phyloP scores from a whole-genome alignment of 2,113 vertebrate species.

The Atlantisia rogersi region DNA sequence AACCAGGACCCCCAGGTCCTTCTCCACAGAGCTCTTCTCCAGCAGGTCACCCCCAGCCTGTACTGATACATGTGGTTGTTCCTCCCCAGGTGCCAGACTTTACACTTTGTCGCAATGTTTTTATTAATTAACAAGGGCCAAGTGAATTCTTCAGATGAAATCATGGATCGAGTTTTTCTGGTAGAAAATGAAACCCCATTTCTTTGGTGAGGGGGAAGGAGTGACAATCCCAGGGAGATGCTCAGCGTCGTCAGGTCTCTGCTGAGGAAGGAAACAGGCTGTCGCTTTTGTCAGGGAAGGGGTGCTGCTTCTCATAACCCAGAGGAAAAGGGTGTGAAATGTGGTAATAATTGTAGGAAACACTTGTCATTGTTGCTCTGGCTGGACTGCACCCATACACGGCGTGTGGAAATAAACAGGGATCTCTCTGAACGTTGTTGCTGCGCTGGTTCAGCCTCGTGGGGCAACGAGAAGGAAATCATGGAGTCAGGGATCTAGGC shows the following conservation, averaged over 20 bases:
- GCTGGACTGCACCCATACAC: not conserved
- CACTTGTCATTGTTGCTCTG: not conserved
- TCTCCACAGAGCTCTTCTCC: no score
- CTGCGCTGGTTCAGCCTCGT: not conserved
- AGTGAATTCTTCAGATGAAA: not conserved
- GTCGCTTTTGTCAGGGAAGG: slow-evolving; percentile 9
- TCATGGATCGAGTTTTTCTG: not conserved
- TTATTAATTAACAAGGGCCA: not conserved
- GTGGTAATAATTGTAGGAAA: slow-evolving; percentile 66
- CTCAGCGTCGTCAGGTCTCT: not conserved
- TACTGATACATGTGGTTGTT: no score
- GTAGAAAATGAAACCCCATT: not conserved
- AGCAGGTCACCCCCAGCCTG: no score
- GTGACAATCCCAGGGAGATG: not conserved
- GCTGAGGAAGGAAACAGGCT: slow-evolving; percentile 31
- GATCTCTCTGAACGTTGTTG: not conserved
- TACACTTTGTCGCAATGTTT: not conserved
- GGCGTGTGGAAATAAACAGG: fast-evolving
- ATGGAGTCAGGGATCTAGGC: not conserved
- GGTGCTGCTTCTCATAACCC: slow-evolving; percentile 28
- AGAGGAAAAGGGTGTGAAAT: slow-evolving; percentile 74
- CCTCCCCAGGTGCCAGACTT: no score
- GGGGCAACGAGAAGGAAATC: not conserved
- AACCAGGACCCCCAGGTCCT: no score
- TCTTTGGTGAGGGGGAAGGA: not conserved